Base-by-base conservation (phyloP, 1,140 invertebrate species). In the Orussus abietinus region DNA sequence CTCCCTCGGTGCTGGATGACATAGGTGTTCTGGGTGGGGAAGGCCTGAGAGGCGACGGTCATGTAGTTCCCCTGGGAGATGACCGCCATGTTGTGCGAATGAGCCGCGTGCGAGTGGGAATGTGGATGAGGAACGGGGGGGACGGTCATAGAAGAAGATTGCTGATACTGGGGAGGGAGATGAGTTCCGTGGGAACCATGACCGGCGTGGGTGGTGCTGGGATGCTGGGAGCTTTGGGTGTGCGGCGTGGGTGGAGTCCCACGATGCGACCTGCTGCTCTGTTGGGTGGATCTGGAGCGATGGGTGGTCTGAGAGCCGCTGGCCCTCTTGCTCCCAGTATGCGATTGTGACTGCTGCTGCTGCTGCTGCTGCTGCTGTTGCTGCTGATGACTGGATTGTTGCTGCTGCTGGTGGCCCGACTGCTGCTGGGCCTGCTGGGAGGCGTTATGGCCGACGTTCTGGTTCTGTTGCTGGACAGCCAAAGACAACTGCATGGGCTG, bases 31-130 rank as follows among this genome's bases (percentile, higher is more conserved):
- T 79, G 77, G 1, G 70, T 61, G 0, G 77, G 72, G 29, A 79
- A 79, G 2, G 68, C 72, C 43, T 78, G 77, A 3, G 77, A 76
- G 4, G 72, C 76, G 0, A 77, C 75, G 0, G 76, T 66, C 71
- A 78, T 77, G 47, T 80, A 80, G 42, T 79, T 79, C 1, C 72
- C 69, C 40, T 80, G 78, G 0, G 75, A 76, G 14, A 78, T 78
- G 1, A 77, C 74, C 0, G 74, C 64, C 66, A 73, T 70, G 34
- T 81, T 80, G 38, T 79, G 72, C 2, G 76, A 69, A 46, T 78
- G 75, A 6, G 71, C 51, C 5, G 74, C 47, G 38, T 77, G 77
- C 3, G 65, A 65, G 44, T 76, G 76, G 6, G 53, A 62, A 25
- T 77, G 74, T 1, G 71, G 66, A 47, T 69, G 68, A 9, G 66